Conservation (phyloP, 1,140 invertebrate genomes). For the Acyrthosiphon pisum region DNA sequence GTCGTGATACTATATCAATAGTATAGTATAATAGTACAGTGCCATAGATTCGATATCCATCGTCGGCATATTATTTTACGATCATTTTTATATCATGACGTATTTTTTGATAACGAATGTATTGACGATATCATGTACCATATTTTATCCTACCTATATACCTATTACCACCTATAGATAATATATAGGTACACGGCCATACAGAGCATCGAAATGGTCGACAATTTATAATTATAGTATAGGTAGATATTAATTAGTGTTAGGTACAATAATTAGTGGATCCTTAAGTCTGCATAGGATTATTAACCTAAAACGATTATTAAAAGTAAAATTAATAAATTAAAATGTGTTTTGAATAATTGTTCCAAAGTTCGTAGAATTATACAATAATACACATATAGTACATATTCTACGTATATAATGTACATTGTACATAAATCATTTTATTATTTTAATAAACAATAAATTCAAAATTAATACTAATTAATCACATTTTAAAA, state of each 20-base stretch:
- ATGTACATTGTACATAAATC: neutral
- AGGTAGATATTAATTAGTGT: neutral
- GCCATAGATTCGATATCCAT: neutral
- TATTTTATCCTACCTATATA: too few species aligned
- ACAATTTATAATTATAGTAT: too few species aligned
- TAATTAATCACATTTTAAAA: conserved; percentile 13
- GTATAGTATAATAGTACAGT: neutral
- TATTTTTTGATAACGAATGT: too few species aligned
- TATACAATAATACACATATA: neutral
- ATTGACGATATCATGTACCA: too few species aligned
- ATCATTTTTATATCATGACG: neutral
- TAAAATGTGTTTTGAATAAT: neutral
- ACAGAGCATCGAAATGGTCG: neutral
- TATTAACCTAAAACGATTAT: neutral
- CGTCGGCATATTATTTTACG: neutral
- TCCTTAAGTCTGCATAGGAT: neutral
- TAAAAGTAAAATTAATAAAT: neutral
- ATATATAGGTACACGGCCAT: neutral
- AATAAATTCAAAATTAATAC: neutral
- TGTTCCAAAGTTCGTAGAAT: neutral
- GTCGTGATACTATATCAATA: neutral
- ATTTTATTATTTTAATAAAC: neutral
- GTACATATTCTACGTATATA: neutral
- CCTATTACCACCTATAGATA: neutral
- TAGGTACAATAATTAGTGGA: neutral